phyloP scores from a whole-genome alignment of 2,888 invertebrate species.

The Eucriotettix oculatus region DNA sequence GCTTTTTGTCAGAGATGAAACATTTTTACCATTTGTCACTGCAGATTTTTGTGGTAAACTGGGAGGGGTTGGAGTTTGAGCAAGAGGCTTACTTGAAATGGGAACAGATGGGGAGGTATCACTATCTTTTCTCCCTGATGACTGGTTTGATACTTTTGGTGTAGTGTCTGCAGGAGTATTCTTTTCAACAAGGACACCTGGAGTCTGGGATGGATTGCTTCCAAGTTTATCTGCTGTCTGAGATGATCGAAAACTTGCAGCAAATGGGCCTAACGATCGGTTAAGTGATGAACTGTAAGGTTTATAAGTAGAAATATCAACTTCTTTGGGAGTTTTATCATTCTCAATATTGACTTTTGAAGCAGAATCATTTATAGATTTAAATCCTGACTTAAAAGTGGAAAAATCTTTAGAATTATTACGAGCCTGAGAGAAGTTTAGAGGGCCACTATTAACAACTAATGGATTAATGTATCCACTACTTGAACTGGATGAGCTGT shows the following conservation, averaged over 20 bases:
- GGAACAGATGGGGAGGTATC: neutral
- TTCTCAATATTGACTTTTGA: slow-evolving; percentile 3
- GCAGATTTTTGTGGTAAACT: slow-evolving; percentile 2
- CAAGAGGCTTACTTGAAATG: slow-evolving; percentile 1
- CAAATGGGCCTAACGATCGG: slow-evolving; percentile 15
- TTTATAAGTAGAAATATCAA: slow-evolving; percentile 14
- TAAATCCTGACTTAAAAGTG: slow-evolving; percentile 9
- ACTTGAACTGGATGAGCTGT: slow-evolving; percentile 41
- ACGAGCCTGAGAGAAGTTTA: neutral
- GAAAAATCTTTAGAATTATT: neutral
- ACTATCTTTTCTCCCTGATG: neutral
- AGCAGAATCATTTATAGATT: slow-evolving; percentile 6
- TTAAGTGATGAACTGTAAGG: slow-evolving; percentile 22
- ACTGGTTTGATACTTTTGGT: neutral
- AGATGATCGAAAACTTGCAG: slow-evolving; percentile 12
- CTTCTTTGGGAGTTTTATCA: slow-evolving; percentile 7
- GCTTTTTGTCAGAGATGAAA: neutral
- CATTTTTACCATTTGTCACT: neutral
- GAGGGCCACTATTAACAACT: slow-evolving; percentile 20
- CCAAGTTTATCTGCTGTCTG: neutral
- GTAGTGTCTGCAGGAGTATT: neutral
- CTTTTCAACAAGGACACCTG: neutral
- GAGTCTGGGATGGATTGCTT: neutral
- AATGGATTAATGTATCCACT: slow-evolving; percentile 60
- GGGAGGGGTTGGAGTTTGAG: neutral